Base-by-base conservation (phyloP, 2,113 vertebrate genomes). In the Cyprinodon brontotheroides region DNA sequence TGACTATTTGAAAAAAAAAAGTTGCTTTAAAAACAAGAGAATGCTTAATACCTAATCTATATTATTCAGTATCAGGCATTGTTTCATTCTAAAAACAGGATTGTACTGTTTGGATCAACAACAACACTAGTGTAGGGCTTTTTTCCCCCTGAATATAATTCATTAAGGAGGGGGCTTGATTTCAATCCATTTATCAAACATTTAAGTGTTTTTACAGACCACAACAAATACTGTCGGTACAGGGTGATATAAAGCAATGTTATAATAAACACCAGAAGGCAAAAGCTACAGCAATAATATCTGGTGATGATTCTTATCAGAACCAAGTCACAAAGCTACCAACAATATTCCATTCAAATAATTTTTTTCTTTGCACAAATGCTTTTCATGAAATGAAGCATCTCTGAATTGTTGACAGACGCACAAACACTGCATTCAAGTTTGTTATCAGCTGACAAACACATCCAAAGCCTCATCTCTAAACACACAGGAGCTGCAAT, bases 401-500 rank as follows among this genome's bases (percentile, higher is more conserved):
- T 20, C 50, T 39, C 39, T 62, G 13, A 67, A 39, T 76, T 12
- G 7, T 48, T 39, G 47, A 11, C 45, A n/a, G 3, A 65, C 1
- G 68, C 38, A 13, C 15, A 69, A 87, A 70, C 70, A 76, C 29
- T 22, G 40, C 0, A 8, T 65, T 59, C 62, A 29, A 45, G 15
- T 39, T 4, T 11, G 38, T 11, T 61, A 39, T 29, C 57, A 70
- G 37, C 76, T 69, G 29, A 29, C 29, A 63, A 14, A 38, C 17
- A 65, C 39, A 70, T 78, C 62, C 61, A 17, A 22, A 71, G 73
- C 77, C 74, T 78, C 74, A 64, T 65, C 68, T 82, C 72, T 77
- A 64, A 75, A 72, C 82, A 86, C 77, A 81, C 77, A 65, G 78
- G 22, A 29, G 66, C 77, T 66, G 73, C 76, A 87, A 83, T 74